Evolutionary conservation across 2,888 invertebrate genomes (phyloP).

Genomic region (Acanthacorydalis orientalis): DNA sequence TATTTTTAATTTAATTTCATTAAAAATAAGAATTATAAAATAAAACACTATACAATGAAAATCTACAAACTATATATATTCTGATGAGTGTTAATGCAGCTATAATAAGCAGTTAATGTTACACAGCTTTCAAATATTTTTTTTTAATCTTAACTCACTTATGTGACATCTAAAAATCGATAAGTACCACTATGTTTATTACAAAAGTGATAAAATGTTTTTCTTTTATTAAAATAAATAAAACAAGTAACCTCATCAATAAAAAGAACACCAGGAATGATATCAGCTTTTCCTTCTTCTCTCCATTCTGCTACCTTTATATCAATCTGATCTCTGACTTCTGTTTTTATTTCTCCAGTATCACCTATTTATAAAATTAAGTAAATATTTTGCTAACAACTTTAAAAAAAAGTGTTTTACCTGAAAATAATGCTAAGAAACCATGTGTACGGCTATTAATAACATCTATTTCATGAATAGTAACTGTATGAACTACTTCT

Average conservation of each 20-base stretch:
- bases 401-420: slow-evolving; percentile 23
- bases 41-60: too few relatives aligned
- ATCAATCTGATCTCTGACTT: slow-evolving; percentile 96
- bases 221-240: neutral
- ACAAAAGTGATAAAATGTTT: neutral
- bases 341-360: slow-evolving; percentile 96
- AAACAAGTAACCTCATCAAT: slow-evolving; percentile 76
- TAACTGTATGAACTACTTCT: slow-evolving; percentile 95
- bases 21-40: too few relatives aligned
- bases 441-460: slow-evolving; percentile 98
- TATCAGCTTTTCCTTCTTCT: slow-evolving; percentile 98
- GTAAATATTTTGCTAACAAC: slow-evolving; percentile 2
- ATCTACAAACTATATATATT: too few relatives aligned
- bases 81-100: too few relatives aligned
- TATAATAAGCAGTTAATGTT: too few relatives aligned
- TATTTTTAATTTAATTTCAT: too few relatives aligned
- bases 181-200: neutral
- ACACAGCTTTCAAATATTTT: too few relatives aligned
- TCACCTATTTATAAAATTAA: slow-evolving; percentile 44
- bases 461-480: slow-evolving; percentile 97
- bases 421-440: slow-evolving; percentile 91
- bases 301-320: slow-evolving; percentile 96
- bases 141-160: too few relatives aligned
- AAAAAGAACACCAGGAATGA: slow-evolving; percentile 94
- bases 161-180: too few relatives aligned